These are phyloP conservation scores for Galerucella pusilla DNA, from an alignment of 2,888 invertebrate genomes.

Conservation along the genomic window DNA sequence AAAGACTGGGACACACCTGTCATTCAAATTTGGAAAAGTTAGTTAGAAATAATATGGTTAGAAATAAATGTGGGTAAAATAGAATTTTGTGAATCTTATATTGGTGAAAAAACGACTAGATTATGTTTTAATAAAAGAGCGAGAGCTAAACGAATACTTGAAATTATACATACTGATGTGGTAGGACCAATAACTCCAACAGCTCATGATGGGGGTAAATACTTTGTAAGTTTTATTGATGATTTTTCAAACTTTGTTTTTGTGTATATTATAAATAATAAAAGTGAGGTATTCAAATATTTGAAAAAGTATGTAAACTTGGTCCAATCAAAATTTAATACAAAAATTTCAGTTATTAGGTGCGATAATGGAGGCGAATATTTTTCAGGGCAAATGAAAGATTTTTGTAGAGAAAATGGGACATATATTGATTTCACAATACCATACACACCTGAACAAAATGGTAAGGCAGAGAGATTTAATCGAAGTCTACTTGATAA, in stretches of 20 bases:
- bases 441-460: conserved; percentile 3
- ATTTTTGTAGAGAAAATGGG: conserved; percentile 9
- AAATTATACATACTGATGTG: no score
- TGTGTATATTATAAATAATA: no score
- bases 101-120: no score
- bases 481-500: neutral
- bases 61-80: neutral
- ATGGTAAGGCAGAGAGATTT: neutral
- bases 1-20: no score
- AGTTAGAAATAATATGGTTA: neutral
- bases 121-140: no score
- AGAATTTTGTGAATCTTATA: neutral
- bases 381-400: neutral
- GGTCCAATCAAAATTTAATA: neutral
- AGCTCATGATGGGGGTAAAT: no score
- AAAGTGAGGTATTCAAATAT: no score
- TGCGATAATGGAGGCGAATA: conserved; percentile 7
- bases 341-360: conserved; percentile 6
- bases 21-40: neutral
- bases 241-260: no score
- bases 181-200: no score
- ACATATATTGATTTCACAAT: conserved; percentile 7
- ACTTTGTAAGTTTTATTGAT: no score
- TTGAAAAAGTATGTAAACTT: no score
- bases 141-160: no score